Base-by-base conservation (phyloP, 2,797 vertebrate species). In the Pantherophis vulpinus region DNA sequence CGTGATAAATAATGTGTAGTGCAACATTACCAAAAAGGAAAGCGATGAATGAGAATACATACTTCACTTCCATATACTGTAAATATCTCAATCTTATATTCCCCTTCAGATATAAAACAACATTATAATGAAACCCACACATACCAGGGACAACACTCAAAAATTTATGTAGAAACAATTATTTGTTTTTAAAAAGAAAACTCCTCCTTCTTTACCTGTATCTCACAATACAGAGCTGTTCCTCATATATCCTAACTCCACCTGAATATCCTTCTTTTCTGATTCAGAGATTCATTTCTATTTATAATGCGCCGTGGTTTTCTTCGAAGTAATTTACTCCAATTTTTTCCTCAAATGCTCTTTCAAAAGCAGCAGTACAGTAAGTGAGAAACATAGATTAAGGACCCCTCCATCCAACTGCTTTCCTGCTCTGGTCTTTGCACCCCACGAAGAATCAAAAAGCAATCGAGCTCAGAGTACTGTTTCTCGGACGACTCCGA, bases 401-500 rank as follows among this genome's bases (percentile, higher is more conserved):
- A 7, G 7, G 0, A 90, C 32, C 66, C 13, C 83, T 60, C 83
- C 27, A 74, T 94, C 54, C 87, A 32, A 32, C 4, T 0, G 9
- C 37, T 83, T 93, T 94, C 42, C 54, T 88, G 11, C 51, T 56
- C 61, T 89, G 37, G 47, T 4, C 1, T 0, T 27, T 32, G 16
- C 47, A 55, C 27, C 63, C 91, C n/a, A 87, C 1, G 29, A 27
- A 90, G 87, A 20, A 27, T 1, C 9, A 91, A 70, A 88, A 6
- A 55, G 29, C 79, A 18, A 3, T 5, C 0, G 13, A 70, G 5
- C 12, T 98, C 96, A 98, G 94, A 98, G 97, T 93, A 98, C 97
- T 0, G 98, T 99, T 97, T 99, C 98, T 93, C 97, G 97, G 89
- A 98, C 96, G 92, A 98, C 96, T 0, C 98, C 98, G 0, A 97